Base-by-base conservation (phyloP, 92 coral and sea anemone species). In the Porites evermanni region DNA sequence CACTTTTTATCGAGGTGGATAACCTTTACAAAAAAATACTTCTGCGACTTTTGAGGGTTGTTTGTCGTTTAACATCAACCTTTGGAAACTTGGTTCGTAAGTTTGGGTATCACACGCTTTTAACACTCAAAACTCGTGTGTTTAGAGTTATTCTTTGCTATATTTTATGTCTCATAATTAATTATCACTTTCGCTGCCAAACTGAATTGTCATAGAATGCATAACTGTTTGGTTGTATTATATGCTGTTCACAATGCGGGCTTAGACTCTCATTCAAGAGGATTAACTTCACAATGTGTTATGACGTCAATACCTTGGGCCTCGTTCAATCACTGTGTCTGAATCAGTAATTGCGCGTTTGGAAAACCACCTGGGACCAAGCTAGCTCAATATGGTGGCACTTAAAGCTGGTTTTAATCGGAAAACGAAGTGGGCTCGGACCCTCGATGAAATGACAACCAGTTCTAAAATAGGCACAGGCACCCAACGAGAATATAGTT, bases 221-320 rank as follows among this genome's bases (percentile, higher is more conserved):
- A 64, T 64, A 52, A 64, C 53, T 47, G 58, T 82, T 83, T 74
- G 80, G 19, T 23, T 3, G 64, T 19, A 53, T 74, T 64, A 63
- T 83, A 0, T 26, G 18, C 44, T 18, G n/a, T 19, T 73, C 9
- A 74, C 56, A 26, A 52, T 63, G 20, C 32, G 18, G 73, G 77
- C 51, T 73, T 83, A 73, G 64, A 63, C 80, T 74, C 64, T 52
- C 78, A 83, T 83, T 60, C 87, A 63, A 50, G 14, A 16, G 87
- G 79, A 83, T 83, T 83, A 83, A 74, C 54, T 1, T 4, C 2
- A 73, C 87, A 83, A 83, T 73, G 19, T 12, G 19, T 24, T 9
- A 0, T 83, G 87, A 83, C 87, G 87, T 74, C 60, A 74, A 16
- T 18, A 24, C 66, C 13, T 12, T 38, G 14, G 65, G 7, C 17